Conservation (phyloP, 2,797 vertebrate genomes). For the Acrossocheilus fasciatus region DNA sequence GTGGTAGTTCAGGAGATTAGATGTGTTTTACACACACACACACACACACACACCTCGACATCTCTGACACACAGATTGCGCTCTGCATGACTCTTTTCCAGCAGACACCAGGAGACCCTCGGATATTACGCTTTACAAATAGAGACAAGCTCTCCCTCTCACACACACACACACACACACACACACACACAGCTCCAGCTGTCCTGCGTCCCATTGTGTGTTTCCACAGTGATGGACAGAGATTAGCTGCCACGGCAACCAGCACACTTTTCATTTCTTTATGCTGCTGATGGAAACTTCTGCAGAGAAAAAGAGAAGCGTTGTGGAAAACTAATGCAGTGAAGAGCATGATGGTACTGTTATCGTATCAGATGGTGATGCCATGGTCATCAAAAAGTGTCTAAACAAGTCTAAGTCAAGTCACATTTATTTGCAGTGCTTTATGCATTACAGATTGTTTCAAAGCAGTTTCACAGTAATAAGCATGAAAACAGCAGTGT, state of each 20-base stretch:
- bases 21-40: constrained; percentile 18
- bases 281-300: constrained; percentile 12
- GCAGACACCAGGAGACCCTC: constrained; percentile 19
- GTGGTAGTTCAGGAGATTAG: constrained; percentile 41
- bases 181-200: constrained; percentile 51
- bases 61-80: constrained; percentile 18
- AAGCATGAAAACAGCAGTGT: background rate
- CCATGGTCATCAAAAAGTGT: background rate
- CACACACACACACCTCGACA: constrained; percentile 39
- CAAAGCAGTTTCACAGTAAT: background rate
- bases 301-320: background rate
- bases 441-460: background rate
- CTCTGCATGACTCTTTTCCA: constrained; percentile 42
- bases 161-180: constrained; percentile 15
- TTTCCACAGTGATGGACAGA: constrained; percentile 41
- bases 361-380: background rate
- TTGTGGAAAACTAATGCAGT: constrained; percentile 12
- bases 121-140: constrained; percentile 42
- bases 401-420: background rate
- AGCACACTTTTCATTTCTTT: constrained; percentile 34
- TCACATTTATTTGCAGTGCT: background rate
- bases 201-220: constrained; percentile 46
- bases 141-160: constrained; percentile 40
- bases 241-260: constrained; percentile 50
- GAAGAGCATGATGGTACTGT: background rate